Evolutionary conservation across 2,797 vertebrate species (phyloP).

Genomic region (Sparidentex hasta): DNA sequence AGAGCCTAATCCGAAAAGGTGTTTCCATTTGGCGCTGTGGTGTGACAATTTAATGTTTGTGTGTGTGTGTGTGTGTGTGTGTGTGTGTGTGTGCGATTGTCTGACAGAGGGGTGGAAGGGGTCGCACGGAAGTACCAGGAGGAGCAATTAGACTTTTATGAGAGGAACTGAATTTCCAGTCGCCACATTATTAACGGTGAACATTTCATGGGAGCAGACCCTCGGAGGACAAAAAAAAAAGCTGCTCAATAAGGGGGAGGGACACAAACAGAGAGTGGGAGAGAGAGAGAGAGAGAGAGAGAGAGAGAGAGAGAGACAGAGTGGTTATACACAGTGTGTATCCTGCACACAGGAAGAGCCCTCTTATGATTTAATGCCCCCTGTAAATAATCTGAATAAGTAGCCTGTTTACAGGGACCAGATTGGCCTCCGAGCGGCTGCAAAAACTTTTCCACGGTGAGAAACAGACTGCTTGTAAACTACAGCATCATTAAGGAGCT

Average conservation of each 20-base stretch:
- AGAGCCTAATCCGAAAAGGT: slow-evolving; percentile 46
- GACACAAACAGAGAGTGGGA: slow-evolving; percentile 8
- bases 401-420: slow-evolving; percentile 70
- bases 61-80: slow-evolving; percentile 28
- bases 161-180: slow-evolving; percentile 75
- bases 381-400: slow-evolving; percentile 76
- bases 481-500: slow-evolving; percentile 45
- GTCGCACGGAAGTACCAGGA: slow-evolving; percentile 61
- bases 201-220: slow-evolving; percentile 50
- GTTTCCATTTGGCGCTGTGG: slow-evolving; percentile 51
- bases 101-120: slow-evolving; percentile 6
- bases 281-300: neutral
- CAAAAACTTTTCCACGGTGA: slow-evolving; percentile 66
- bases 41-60: slow-evolving; percentile 53
- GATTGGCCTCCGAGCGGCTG: slow-evolving; percentile 49
- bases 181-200: slow-evolving; percentile 55
- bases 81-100: slow-evolving; percentile 40
- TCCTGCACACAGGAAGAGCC: slow-evolving; percentile 74
- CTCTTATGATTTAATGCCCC: slow-evolving; percentile 77
- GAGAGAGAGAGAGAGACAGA: neutral
- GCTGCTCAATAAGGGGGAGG: slow-evolving; percentile 27
- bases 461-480: slow-evolving; percentile 64
- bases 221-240: slow-evolving; percentile 36
- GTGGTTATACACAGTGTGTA: slow-evolving; percentile 23
- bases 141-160: slow-evolving; percentile 78